phyloP scores from a whole-genome alignment of 2,113 vertebrate genomes.

The Pomatorhinus ruficollis region DNA sequence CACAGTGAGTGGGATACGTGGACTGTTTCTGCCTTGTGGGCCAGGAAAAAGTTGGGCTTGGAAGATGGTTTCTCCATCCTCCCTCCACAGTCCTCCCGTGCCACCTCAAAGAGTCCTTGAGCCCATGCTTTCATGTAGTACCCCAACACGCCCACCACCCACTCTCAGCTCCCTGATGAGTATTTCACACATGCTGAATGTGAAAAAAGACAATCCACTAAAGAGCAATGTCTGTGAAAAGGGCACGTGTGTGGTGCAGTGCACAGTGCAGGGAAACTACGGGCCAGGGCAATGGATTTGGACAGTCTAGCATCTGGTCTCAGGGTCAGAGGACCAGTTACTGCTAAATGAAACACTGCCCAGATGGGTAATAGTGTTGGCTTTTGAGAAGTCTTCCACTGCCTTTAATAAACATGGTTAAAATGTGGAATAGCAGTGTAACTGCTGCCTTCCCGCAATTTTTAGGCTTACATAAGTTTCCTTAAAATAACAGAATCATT shows the following conservation, averaged over 20 bases:
- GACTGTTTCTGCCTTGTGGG: neutral
- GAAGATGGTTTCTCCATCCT: neutral
- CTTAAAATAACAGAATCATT: neutral
- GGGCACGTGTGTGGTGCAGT: fast-evolving
- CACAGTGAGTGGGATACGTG: fast-evolving
- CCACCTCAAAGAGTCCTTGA: neutral
- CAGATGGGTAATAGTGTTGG: neutral
- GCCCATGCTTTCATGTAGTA: neutral
- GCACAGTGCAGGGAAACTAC: fast-evolving
- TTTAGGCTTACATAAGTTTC: neutral
- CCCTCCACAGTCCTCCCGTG: neutral
- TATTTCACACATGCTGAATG: fast-evolving
- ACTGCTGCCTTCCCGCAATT: neutral
- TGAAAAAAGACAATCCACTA: neutral
- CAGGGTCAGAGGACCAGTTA: neutral
- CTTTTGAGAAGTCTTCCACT: neutral
- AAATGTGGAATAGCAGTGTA: neutral
- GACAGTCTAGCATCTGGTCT: neutral
- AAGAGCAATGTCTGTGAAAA: neutral
- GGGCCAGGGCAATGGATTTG: neutral
- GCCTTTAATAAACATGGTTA: neutral
- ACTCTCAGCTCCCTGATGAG: neutral
- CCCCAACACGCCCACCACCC: fast-evolving
- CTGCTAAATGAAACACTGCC: neutral
- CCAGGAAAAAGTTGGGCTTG: neutral